Evolutionary conservation across 2,888 invertebrate genomes (phyloP).

Genomic region (Drosophila demipolita): DNA sequence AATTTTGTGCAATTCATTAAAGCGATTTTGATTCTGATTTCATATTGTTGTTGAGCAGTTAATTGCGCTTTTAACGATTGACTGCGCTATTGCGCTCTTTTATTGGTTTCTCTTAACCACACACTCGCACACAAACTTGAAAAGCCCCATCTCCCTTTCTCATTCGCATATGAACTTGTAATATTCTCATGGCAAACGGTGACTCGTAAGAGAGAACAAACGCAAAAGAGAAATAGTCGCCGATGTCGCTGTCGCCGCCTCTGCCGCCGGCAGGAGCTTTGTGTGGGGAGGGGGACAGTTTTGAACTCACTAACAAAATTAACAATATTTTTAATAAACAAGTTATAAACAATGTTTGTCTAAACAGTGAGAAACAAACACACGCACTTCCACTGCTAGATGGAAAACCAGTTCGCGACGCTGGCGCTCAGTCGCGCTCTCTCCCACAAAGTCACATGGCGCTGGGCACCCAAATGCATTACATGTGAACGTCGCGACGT

Average conservation of each 20-base stretch:
- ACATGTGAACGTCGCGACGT: constrained; percentile 56
- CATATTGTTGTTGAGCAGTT: constrained; percentile 69
- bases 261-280: constrained; percentile 36
- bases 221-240: constrained; percentile 31
- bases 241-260: constrained; percentile 17
- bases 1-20: constrained; percentile 78
- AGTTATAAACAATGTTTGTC: constrained; percentile 78
- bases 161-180: constrained; percentile 47
- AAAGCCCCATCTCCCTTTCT: constrained; percentile 26
- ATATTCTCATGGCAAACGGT: constrained; percentile 57
- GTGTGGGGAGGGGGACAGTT: constrained; percentile 41
- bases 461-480: constrained; percentile 59
- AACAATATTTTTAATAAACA: constrained; percentile 79
- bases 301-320: constrained; percentile 61
- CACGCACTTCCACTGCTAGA: constrained; percentile 52
- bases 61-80: constrained; percentile 72
- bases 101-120: constrained; percentile 26
- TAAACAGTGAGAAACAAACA: constrained; percentile 71
- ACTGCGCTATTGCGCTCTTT: constrained; percentile 18
- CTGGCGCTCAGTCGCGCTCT: constrained; percentile 57
- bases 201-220: constrained; percentile 28
- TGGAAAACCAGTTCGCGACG: constrained; percentile 55
- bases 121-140: constrained; percentile 35
- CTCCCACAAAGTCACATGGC: constrained; percentile 58
- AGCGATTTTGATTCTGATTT: constrained; percentile 74